These are phyloP conservation scores for Strigamia transsilvanica DNA, from an alignment of 2,888 invertebrate species.

Conservation along the genomic window DNA sequence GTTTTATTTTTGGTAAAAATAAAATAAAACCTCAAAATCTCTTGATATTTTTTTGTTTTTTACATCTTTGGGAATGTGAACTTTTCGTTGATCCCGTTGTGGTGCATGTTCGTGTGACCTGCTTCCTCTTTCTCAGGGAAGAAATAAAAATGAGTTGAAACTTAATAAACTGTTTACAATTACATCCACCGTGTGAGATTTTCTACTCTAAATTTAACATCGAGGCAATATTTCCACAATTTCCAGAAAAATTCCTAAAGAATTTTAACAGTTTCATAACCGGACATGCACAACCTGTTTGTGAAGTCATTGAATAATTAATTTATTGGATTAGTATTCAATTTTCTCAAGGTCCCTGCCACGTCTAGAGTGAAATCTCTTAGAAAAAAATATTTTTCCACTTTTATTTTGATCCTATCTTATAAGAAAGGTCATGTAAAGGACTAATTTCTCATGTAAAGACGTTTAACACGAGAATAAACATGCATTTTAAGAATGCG, in stretches of 20 bases:
- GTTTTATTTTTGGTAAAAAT: too few species aligned
- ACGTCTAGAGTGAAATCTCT: not conserved
- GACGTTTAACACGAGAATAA: not conserved
- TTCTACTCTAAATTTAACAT: conserved; percentile 3
- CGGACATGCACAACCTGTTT: conserved; percentile 2
- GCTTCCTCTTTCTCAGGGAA: conserved; percentile 45
- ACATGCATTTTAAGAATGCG: not conserved
- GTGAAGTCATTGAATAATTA: not conserved
- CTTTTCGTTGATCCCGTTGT: conserved; percentile 32
- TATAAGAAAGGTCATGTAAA: too few species aligned
- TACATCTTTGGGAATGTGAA: not conserved
- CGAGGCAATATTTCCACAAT: not conserved
- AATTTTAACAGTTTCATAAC: not conserved
- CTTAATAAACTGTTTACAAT: not conserved
- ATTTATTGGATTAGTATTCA: not conserved
- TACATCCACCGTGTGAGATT: not conserved
- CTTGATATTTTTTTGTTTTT: not conserved
- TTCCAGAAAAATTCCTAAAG: not conserved
- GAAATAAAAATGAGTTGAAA: conserved; percentile 4
- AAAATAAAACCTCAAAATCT: too few species aligned
- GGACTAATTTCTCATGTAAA: too few species aligned
- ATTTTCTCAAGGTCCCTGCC: not conserved
- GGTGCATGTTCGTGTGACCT: conserved; percentile 26
- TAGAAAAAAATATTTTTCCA: not conserved
- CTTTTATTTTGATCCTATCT: not conserved